phyloP scores from a whole-genome alignment of 2,888 invertebrate species.

The Thymelicus lineola region DNA sequence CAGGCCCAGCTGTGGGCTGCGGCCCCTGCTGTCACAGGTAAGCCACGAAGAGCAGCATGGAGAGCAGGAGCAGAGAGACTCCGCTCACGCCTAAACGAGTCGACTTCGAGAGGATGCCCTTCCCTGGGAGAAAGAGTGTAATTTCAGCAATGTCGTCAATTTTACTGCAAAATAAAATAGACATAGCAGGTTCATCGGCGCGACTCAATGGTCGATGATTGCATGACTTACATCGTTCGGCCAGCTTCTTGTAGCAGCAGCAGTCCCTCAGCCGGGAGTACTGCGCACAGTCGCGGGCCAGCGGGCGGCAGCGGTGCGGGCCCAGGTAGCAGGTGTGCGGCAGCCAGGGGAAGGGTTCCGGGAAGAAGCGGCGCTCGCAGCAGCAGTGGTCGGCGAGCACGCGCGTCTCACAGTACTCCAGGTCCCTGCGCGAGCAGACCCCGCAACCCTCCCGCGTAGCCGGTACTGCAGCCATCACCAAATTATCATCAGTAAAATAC shows the following conservation, averaged over 20 bases:
- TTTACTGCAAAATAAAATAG: too few relatives aligned
- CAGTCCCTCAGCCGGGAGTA: conserved; percentile 87
- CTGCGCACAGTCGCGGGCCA: conserved; percentile 86
- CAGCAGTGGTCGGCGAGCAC: conserved; percentile 84
- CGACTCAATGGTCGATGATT: too few relatives aligned
- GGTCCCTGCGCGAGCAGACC: conserved; percentile 85
- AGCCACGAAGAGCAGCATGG: conserved; percentile 58
- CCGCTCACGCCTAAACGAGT: conserved; percentile 55
- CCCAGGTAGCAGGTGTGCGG: conserved; percentile 89
- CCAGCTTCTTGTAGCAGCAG: conserved; percentile 87
- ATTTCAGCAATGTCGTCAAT: too few relatives aligned
- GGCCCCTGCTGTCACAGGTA: conserved; percentile 60
- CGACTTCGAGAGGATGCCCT: conserved; percentile 66
- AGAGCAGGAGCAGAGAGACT: conserved; percentile 58
- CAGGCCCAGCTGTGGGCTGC: conserved; percentile 47
- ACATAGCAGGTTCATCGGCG: too few relatives aligned
- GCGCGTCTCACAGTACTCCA: conserved; percentile 86
- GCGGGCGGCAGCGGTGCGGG: conserved; percentile 84
- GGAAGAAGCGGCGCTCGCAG: conserved; percentile 84
- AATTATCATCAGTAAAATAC: not conserved
- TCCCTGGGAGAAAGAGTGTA: conserved; percentile 60
- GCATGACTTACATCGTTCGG: conserved; percentile 84
- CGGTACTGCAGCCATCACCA: conserved; percentile 54
- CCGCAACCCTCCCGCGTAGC: conserved; percentile 83
- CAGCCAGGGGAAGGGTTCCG: conserved; percentile 88